Evolutionary conservation across 2,797 vertebrate genomes (phyloP).

Genomic region (Anomalospiza imberbis): DNA sequence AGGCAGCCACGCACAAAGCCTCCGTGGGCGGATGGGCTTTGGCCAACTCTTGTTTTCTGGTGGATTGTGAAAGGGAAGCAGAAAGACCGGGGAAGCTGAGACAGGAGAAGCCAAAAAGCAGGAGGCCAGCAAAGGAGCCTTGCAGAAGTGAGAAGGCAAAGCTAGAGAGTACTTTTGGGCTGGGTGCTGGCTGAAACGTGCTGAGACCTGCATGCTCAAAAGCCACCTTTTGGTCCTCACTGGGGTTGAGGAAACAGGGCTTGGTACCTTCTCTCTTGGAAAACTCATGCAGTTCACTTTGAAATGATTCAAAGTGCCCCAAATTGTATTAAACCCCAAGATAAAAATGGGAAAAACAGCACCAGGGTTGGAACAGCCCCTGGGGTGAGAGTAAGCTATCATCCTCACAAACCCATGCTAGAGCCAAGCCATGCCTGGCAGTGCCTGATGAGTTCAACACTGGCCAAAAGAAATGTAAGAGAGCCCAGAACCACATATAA

Average conservation of each 20-base stretch:
- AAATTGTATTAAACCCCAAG: neutral
- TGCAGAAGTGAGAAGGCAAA: neutral
- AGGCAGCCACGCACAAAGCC: constrained; percentile 1
- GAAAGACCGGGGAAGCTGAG: neutral
- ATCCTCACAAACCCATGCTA: neutral
- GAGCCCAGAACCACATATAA: neutral
- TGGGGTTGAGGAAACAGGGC: neutral
- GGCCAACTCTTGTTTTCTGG: neutral
- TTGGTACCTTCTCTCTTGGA: neutral
- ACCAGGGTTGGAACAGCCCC: neutral
- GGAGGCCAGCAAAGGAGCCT: neutral
- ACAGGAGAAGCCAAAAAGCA: neutral
- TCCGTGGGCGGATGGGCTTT: neutral
- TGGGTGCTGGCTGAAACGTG: neutral
- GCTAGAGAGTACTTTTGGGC: neutral
- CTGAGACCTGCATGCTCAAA: neutral
- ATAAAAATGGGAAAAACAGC: neutral
- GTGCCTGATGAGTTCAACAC: neutral
- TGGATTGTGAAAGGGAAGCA: constrained; percentile 18
- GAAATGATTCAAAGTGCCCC: neutral
- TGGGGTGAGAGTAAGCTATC: neutral
- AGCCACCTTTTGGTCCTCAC: neutral
- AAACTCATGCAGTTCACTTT: neutral
- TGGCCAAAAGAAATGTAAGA: neutral
- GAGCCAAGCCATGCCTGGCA: neutral